phyloP scores from a whole-genome alignment of 2,888 invertebrate genomes.

The Trimorus sp. region DNA sequence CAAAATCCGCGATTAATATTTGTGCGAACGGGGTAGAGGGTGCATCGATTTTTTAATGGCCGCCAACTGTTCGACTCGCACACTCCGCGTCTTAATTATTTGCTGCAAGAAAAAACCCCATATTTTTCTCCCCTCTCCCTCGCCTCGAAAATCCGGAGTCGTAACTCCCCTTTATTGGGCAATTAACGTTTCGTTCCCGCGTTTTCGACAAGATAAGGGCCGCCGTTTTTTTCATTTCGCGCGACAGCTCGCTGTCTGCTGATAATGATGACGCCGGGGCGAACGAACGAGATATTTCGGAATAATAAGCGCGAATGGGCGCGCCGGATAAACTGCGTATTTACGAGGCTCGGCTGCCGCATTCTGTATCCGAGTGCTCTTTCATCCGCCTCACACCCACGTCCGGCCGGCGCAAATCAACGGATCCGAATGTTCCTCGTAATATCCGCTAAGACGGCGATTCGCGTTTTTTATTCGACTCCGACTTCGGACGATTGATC shows the following conservation, averaged over 20 bases:
- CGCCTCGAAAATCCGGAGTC: constrained; percentile 74
- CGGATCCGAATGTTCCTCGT: constrained; percentile 47
- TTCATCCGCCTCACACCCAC: constrained; percentile 64
- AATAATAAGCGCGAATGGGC: constrained; percentile 81
- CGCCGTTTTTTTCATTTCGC: constrained; percentile 70
- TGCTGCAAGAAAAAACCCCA: constrained; percentile 27
- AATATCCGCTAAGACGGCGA: constrained; percentile 41
- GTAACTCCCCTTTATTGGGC: constrained; percentile 80
- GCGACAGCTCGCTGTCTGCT: constrained; percentile 71
- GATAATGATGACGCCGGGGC: constrained; percentile 68
- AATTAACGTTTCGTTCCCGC: constrained; percentile 77
- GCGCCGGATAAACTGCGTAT: constrained; percentile 80
- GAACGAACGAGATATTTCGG: constrained; percentile 79
- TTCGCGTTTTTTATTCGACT: not conserved
- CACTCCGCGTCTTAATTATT: constrained; percentile 31
- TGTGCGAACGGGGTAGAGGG: constrained; percentile 49
- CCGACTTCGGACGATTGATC: not conserved
- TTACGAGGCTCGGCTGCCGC: constrained; percentile 75
- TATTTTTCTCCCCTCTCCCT: constrained; percentile 67
- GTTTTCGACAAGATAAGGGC: constrained; percentile 70
- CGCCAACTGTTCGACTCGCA: constrained; percentile 51
- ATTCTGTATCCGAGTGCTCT: constrained; percentile 66
- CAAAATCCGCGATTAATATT: constrained; percentile 64
- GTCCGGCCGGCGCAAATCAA: constrained; percentile 47
- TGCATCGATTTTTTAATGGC: constrained; percentile 55